A percentile compares a stretch with the other conserved stretches of the same genome.
These are phyloP conservation scores for Caenorhabditis drosophilae DNA, from an alignment of 2,888 invertebrate genomes.

Conservation along the genomic window DNA sequence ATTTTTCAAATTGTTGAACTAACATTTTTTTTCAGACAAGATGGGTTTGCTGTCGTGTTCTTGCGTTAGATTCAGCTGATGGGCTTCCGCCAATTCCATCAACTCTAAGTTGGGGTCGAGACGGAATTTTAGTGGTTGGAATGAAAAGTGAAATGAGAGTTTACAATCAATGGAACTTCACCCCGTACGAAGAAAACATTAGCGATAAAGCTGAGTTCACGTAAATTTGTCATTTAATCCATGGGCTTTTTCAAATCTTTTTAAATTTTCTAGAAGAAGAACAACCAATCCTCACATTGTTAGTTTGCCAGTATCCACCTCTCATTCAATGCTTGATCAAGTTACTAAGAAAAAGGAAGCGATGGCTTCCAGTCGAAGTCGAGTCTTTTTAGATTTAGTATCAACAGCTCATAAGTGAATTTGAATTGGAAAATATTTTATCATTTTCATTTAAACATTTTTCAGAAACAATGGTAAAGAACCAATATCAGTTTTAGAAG, in stretches of 20 bases:
- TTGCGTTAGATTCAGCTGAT: slow-evolving; percentile 76
- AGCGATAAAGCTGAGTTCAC: neutral
- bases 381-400: slow-evolving; percentile 52
- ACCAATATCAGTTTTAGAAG: slow-evolving; percentile 31
- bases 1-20: neutral
- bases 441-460: no score
- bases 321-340: slow-evolving; percentile 66
- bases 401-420: slow-evolving; percentile 29
- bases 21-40: slow-evolving; percentile 39
- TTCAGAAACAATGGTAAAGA: no score
- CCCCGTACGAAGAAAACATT: slow-evolving; percentile 9
- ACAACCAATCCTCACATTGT: slow-evolving; percentile 17
- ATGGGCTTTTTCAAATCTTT: neutral
- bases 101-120: slow-evolving; percentile 98
- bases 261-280: slow-evolving; percentile 8
- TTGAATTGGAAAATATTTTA: neutral
- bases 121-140: slow-evolving; percentile 94
- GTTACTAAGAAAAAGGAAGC: slow-evolving; percentile 52
- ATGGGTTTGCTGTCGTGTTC: slow-evolving; percentile 63
- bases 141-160: slow-evolving; percentile 99
- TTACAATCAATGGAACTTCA: slow-evolving; percentile 80
- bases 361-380: slow-evolving; percentile 42
- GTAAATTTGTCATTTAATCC: neutral
- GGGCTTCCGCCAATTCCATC: slow-evolving; percentile 94
- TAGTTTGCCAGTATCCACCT: slow-evolving; percentile 43